Percentiles rank a stretch among this genome's conserved stretches.
Conservation (phyloP, 2,113 vertebrate species). For the Actinemys pallida region DNA sequence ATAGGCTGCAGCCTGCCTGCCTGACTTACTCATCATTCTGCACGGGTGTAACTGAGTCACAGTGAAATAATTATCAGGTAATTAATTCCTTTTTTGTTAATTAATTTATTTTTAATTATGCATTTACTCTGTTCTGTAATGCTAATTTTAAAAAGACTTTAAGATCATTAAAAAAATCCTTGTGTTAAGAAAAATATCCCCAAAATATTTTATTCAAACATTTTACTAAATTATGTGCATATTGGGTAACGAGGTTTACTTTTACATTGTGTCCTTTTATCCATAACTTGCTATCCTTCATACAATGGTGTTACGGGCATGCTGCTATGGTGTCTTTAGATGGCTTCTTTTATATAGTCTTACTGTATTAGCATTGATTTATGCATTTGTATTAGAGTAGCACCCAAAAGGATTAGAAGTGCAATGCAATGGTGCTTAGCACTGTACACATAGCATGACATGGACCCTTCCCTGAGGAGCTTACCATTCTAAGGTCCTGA, state of each 20-base stretch:
- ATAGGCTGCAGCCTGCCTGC: not conserved
- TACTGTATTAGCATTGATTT: not conserved
- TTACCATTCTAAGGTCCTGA: not conserved
- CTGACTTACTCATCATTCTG: not conserved
- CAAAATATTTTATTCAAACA: not conserved
- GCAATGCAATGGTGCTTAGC: not conserved
- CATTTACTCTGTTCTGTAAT: not conserved
- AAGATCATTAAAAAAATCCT: not conserved
- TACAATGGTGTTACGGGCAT: not conserved
- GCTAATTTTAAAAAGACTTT: constrained; percentile 13
- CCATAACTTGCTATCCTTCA: not conserved
- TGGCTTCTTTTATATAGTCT: not conserved
- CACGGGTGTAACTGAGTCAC: not conserved
- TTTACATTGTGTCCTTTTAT: not conserved
- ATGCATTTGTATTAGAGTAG: not conserved
- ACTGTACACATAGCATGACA: not conserved
- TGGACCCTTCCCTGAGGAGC: not conserved
- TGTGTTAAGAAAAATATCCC: not conserved
- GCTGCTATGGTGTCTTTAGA: not conserved
- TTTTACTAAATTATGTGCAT: not conserved
- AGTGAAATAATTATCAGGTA: not conserved
- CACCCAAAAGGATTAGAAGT: not conserved
- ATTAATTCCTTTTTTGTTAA: not conserved
- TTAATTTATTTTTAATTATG: not conserved
- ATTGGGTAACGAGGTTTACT: not conserved